Evolutionary conservation across 2,797 vertebrate genomes (phyloP), one percentile per base, ranked within the genome.

Genomic region (Ambastaia sidthimunki): DNA sequence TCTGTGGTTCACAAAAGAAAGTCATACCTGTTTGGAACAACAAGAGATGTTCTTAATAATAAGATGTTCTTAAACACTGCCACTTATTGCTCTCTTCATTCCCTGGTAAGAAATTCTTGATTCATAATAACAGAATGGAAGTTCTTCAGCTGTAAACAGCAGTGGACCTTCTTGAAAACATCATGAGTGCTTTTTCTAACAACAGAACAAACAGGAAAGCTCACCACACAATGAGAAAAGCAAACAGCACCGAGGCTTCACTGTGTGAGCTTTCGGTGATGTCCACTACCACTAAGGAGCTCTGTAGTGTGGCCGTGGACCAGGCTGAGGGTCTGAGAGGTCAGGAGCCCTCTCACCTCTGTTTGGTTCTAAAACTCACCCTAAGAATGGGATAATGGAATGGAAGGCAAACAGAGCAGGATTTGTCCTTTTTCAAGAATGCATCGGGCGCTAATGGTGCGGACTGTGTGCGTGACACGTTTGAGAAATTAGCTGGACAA

Each of bases 121-220:
- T 69, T 69, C 37, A 10, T 23, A 70, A 50, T 15, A n/a, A 7
- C 25, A 63, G 15, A 60, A 15, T 25, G 2, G 66, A 16, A 52
- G 69, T 62, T 62, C 41, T 62, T 62, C 6, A 11, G 67, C 55
- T 70, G 55, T 78, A 67, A 78, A 78, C 67, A 50, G 41, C 67
- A 44, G 9, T 44, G 41, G 41, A 7, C 41, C 1, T 44, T 44
- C 67, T 62, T 78, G n/a, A 48, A 50, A 69, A 70, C 76, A 62
- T 71, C 76, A 60, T 52, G 37, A 2, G 76, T 78, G 75, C 63
- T 65, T 69, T 54, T 63, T 71, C 54, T 25, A 71, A 68, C 5
- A 9, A 7, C 70, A 72, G 71, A 84, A 41, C 85, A 86, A 84
- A 86, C 85, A 84, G 80, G 77, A 82, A 83, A 78, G 69, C 65